Evolutionary conservation across 2,797 vertebrate species (phyloP).

Genomic region (Acanthopagrus latus): DNA sequence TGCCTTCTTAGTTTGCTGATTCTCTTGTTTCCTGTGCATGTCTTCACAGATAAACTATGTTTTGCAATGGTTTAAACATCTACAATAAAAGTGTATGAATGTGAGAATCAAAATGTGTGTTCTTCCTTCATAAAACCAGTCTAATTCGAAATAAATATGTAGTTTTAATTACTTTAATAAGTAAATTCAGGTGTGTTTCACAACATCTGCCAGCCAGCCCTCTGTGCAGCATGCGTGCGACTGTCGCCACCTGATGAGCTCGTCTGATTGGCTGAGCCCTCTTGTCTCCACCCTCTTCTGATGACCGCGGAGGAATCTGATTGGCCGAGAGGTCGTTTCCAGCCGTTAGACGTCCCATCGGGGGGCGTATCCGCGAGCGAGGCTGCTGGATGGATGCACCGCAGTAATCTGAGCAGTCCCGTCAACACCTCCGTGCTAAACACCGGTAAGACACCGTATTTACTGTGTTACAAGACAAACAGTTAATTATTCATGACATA

Average conservation of each 20-base stretch:
- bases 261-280: constrained; percentile 72
- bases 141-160: background rate
- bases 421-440: background rate
- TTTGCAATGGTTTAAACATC: constrained; percentile 24
- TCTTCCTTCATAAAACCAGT: background rate
- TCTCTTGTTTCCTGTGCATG: constrained; percentile 30
- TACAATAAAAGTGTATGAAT: constrained; percentile 57
- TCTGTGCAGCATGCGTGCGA: rapidly evolving
- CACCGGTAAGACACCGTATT: constrained; percentile 64
- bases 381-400: constrained; percentile 20
- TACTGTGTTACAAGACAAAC: background rate
- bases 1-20: constrained; percentile 6
- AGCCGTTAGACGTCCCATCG: background rate
- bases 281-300: constrained; percentile 81
- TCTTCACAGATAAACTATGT: constrained; percentile 5
- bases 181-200: constrained; percentile 36
- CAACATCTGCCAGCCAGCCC: constrained; percentile 1
- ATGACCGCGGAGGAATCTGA: constrained; percentile 63
- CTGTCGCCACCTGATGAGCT: constrained; percentile 59
- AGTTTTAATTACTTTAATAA: background rate
- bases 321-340: constrained; percentile 68
- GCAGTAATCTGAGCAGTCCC: rapidly evolving
- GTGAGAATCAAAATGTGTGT: background rate
- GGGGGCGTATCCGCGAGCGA: constrained; percentile 53
- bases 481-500: background rate